Evolutionary conservation across 2,113 vertebrate species (phyloP).

Genomic region (Halcyon senegalensis): DNA sequence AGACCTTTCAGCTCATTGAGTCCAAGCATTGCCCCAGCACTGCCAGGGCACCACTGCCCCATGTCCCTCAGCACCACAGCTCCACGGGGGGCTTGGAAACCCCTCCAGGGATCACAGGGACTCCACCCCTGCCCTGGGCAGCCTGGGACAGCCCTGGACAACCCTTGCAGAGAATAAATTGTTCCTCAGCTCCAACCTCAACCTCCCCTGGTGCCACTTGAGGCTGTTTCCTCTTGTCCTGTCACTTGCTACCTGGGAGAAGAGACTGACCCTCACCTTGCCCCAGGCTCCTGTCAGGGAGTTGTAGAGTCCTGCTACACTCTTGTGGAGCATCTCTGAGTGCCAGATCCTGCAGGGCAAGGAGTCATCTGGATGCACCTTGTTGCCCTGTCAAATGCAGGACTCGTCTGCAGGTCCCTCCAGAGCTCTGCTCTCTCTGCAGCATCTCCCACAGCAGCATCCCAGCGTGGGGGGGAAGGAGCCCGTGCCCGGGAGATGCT

Average conservation of each 20-base stretch:
- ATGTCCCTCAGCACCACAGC: too few species aligned
- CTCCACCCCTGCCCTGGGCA: too few species aligned
- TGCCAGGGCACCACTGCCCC: too few species aligned
- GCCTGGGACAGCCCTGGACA: too few species aligned
- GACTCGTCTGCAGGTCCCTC: neutral
- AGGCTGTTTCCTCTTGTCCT: too few species aligned
- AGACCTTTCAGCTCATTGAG: neutral
- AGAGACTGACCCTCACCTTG: too few species aligned
- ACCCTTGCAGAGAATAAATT: too few species aligned
- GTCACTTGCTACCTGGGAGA: too few species aligned
- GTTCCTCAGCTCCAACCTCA: too few species aligned
- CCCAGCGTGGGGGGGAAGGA: neutral
- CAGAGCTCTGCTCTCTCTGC: neutral
- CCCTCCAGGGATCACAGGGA: too few species aligned
- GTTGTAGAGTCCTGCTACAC: neutral
- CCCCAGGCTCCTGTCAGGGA: neutral
- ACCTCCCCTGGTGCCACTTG: too few species aligned
- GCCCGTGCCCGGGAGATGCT: fast-evolving
- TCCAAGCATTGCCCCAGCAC: neutral
- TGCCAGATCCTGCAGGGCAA: fast-evolving
- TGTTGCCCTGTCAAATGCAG: neutral
- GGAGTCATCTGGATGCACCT: neutral
- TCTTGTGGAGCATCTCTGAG: neutral
- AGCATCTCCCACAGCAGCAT: neutral
- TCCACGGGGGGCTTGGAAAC: too few species aligned